phyloP scores from a whole-genome alignment of 2,113 vertebrate species.

The Elanus axillaris region DNA sequence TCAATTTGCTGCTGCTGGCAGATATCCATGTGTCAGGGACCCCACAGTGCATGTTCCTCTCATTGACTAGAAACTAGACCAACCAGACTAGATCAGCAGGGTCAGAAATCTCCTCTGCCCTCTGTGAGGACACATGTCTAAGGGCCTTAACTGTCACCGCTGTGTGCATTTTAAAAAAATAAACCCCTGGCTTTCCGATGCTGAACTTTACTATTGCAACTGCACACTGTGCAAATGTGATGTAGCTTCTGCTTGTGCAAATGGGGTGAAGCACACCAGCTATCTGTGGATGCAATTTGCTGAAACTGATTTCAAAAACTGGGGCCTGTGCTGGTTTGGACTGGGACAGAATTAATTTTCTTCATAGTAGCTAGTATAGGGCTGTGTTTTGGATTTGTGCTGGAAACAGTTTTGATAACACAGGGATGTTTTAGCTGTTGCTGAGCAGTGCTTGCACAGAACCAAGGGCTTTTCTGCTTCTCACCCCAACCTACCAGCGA shows the following conservation, averaged over 20 bases:
- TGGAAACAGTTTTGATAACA: too few species aligned
- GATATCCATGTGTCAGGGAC: background rate
- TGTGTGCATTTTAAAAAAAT: background rate
- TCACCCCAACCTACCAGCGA: too few species aligned
- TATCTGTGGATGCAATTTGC: background rate
- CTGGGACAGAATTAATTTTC: too few species aligned
- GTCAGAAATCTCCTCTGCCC: background rate
- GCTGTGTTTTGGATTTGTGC: too few species aligned
- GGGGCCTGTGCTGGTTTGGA: too few species aligned
- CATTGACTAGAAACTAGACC: background rate
- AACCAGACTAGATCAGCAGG: background rate
- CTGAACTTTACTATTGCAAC: background rate
- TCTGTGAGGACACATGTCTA: background rate
- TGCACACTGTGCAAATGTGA: background rate
- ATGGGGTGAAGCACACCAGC: background rate
- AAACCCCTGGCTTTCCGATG: rapidly evolving
- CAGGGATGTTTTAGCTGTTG: too few species aligned
- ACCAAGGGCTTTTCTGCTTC: too few species aligned
- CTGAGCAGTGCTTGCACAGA: too few species aligned
- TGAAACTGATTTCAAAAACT: background rate
- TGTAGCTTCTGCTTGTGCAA: background rate
- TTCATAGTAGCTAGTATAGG: too few species aligned
- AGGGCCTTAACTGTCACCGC: background rate
- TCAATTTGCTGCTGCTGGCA: background rate
- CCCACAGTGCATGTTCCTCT: background rate